phyloP scores from a whole-genome alignment of 2,797 vertebrate genomes.

The Cossypha niveicapilla region DNA sequence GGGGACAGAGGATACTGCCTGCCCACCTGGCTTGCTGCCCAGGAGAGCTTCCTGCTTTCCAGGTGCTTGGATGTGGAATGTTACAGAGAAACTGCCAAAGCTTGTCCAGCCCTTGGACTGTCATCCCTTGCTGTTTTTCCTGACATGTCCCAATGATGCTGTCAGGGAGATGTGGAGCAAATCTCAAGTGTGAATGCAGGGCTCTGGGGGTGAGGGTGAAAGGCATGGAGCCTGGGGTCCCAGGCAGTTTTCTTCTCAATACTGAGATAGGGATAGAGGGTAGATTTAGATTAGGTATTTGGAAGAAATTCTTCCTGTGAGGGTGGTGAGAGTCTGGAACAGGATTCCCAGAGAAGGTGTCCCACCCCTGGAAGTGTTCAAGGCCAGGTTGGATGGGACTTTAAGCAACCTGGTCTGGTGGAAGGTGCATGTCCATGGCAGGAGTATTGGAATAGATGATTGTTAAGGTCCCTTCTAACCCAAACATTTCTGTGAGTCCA shows the following conservation, averaged over 20 bases:
- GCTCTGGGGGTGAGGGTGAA: neutral
- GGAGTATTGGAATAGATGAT: neutral
- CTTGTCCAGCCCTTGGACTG: neutral
- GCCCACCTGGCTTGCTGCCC: neutral
- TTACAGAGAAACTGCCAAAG: neutral
- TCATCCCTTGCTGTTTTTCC: neutral
- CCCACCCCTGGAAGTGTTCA: neutral
- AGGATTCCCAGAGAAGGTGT: neutral
- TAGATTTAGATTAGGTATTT: neutral
- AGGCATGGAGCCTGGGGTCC: accelerated
- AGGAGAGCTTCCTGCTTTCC: neutral
- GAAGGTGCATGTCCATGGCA: neutral
- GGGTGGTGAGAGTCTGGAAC: neutral
- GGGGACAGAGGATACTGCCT: neutral
- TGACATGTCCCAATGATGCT: neutral
- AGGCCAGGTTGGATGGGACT: neutral
- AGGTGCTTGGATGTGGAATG: neutral
- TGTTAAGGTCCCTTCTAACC: neutral
- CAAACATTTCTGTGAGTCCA: neutral
- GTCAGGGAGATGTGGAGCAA: neutral
- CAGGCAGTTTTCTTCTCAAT: neutral
- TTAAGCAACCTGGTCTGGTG: neutral
- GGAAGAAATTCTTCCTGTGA: neutral
- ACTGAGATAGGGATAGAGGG: neutral
- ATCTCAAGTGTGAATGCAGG: neutral